phyloP scores from a whole-genome alignment of 2,888 invertebrate genomes.

The Ptychoptera contaminata region DNA sequence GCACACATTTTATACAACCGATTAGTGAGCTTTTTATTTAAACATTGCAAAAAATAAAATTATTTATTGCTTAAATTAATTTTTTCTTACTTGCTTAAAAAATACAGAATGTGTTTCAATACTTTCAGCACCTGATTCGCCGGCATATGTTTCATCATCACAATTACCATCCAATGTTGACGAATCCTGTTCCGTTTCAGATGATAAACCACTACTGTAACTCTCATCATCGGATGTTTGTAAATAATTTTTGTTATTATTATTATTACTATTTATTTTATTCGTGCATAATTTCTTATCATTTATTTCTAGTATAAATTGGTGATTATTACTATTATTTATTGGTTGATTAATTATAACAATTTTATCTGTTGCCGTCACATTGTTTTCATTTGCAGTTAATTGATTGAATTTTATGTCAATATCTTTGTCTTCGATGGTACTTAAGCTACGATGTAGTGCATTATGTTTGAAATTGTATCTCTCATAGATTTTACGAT shows the following conservation, averaged over 20 bases:
- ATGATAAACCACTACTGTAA: constrained; percentile 9
- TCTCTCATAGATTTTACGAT: constrained; percentile 33
- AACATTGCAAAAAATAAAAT: not conserved
- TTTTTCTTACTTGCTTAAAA: constrained; percentile 55
- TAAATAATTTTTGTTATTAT: not conserved
- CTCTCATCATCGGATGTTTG: constrained; percentile 9
- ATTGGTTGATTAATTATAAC: constrained; percentile 11
- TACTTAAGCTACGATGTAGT: constrained; percentile 23
- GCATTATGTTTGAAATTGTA: constrained; percentile 27
- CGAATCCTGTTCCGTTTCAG: constrained; percentile 25
- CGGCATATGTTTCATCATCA: constrained; percentile 45
- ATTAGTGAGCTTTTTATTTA: too few species aligned
- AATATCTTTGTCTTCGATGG: constrained; percentile 22
- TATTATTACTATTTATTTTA: not conserved
- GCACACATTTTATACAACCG: not conserved
- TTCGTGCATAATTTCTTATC: not conserved
- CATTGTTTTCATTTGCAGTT: constrained; percentile 6
- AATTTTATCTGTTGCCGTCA: not conserved
- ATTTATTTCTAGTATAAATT: constrained; percentile 8
- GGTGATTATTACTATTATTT: constrained; percentile 20
- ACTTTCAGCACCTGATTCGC: constrained; percentile 78
- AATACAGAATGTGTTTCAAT: constrained; percentile 76
- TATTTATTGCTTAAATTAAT: not conserved
- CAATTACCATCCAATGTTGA: constrained; percentile 58
- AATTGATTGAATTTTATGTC: too few species aligned